A percentile compares a stretch with the other conserved stretches of the same genome.
phyloP scores from a whole-genome alignment of 2,113 vertebrate genomes.

The Balaeniceps rex region DNA sequence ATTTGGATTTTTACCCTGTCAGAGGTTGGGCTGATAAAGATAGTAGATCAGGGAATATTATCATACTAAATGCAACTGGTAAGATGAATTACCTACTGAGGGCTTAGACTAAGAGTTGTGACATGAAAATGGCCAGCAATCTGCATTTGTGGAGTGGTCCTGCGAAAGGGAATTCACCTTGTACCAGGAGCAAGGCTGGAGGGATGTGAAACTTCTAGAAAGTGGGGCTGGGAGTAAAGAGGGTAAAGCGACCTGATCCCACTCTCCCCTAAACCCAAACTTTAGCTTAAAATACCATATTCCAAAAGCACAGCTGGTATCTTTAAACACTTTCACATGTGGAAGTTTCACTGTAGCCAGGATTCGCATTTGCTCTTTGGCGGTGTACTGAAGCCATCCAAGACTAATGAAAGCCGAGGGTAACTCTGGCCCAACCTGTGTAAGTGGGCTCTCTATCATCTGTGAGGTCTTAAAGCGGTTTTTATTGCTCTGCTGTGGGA shows the following conservation, averaged over 20 bases:
- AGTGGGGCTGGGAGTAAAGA: not conserved
- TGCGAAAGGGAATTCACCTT: not conserved
- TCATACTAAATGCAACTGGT: not conserved
- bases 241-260: not conserved
- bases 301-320: not conserved
- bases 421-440: not conserved
- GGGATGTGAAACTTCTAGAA: not conserved
- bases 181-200: not conserved
- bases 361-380: not conserved
- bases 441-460: not conserved
- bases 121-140: not conserved
- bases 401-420: not conserved
- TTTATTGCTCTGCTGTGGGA: constrained; percentile 14
- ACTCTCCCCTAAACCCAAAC: not conserved
- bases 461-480: not conserved
- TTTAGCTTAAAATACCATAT: not conserved
- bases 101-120: not conserved
- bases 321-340: constrained; percentile 13
- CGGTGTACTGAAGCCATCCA: not conserved
- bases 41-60: not conserved
- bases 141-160: not conserved
- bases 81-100: not conserved
- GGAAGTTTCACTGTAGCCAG: not conserved
- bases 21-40: not conserved
- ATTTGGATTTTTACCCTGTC: not conserved